Conservation (phyloP, 2,888 invertebrate species). For the Leucophenga maculata region DNA sequence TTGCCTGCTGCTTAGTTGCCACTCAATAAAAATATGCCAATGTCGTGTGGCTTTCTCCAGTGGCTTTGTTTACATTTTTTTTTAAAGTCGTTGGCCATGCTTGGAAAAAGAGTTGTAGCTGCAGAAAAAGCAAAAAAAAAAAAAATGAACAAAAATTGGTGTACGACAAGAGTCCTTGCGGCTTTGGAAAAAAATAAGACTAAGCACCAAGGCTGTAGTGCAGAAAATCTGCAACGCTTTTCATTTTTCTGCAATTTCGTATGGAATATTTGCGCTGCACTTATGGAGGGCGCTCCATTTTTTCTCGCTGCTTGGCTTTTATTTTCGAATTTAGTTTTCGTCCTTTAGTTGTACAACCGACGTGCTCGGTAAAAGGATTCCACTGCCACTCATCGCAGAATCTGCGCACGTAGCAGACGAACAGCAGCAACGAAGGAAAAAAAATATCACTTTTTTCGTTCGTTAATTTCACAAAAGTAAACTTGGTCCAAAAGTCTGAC, state of each 20-base stretch:
- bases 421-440: slow-evolving; percentile 20
- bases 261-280: slow-evolving; percentile 33
- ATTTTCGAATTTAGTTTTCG: slow-evolving; percentile 13
- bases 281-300: slow-evolving; percentile 24
- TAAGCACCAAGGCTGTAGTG: slow-evolving; percentile 35
- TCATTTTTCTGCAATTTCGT: slow-evolving; percentile 12
- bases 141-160: too few relatives aligned
- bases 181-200: slow-evolving; percentile 12
- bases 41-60: slow-evolving; percentile 32
- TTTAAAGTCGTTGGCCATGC: too few relatives aligned
- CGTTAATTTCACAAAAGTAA: slow-evolving; percentile 44
- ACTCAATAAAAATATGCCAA: slow-evolving; percentile 46
- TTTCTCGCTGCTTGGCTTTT: background rate
- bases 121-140: too few relatives aligned
- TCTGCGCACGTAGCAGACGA: slow-evolving; percentile 59
- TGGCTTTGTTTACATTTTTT: slow-evolving; percentile 38
- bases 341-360: slow-evolving; percentile 1
- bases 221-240: slow-evolving; percentile 10
- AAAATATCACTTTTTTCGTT: slow-evolving; percentile 25
- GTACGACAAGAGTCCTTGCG: too few relatives aligned
- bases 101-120: too few relatives aligned
- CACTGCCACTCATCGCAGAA: slow-evolving; percentile 28
- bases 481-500: slow-evolving; percentile 26
- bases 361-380: slow-evolving; percentile 6
- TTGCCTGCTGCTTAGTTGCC: background rate